These are phyloP conservation scores for Muraenolepis orangiensis DNA, from an alignment of 2,797 vertebrate genomes.

Conservation along the genomic window DNA sequence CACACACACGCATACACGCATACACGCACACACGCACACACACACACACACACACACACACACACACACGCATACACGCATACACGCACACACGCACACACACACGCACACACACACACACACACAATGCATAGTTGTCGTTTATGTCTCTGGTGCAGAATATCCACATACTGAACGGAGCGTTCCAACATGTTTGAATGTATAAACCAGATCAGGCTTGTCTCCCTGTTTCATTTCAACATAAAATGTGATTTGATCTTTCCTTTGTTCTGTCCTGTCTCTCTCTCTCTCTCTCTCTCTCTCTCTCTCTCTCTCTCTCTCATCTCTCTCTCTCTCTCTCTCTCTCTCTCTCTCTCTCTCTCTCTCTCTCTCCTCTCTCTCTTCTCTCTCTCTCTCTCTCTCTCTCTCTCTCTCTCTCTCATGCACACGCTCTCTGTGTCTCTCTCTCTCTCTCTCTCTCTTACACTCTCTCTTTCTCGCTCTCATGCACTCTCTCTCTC, in stretches of 20 bases:
- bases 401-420: neutral
- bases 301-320: neutral
- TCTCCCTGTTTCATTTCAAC: too few relatives aligned
- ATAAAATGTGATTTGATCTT: too few relatives aligned
- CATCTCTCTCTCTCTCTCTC: neutral
- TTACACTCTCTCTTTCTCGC: neutral
- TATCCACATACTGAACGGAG: neutral
- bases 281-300: neutral
- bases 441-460: too few relatives aligned
- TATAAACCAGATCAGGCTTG: too few relatives aligned
- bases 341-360: neutral
- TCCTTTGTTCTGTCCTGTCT: neutral
- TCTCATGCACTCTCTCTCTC: too few relatives aligned
- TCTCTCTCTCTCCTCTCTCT: neutral
- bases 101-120: slow-evolving; percentile 4
- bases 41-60: slow-evolving; percentile 5
- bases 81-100: neutral
- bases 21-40: neutral
- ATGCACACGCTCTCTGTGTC: too few relatives aligned
- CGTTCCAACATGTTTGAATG: too few relatives aligned
- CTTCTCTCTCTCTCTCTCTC: neutral
- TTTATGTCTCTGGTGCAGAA: neutral
- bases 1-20: slow-evolving; percentile 2
- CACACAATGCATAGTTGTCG: neutral
- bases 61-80: neutral